Conservation (phyloP, 2,888 invertebrate genomes). For the Torymus texanus region DNA sequence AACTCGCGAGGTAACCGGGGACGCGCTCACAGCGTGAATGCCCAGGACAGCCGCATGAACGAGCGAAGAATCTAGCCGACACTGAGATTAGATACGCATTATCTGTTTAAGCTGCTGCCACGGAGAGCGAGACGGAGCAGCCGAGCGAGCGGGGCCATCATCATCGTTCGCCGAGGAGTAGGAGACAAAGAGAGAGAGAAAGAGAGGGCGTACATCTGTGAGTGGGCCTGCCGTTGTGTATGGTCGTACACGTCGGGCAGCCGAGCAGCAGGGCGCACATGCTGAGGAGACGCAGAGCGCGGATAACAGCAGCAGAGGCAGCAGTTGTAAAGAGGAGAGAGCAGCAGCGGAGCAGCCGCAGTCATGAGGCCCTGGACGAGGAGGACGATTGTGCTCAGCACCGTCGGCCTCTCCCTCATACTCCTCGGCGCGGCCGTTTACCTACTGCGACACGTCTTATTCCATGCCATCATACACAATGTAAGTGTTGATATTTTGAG, state of each 20-base stretch:
- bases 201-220: constrained; percentile 18
- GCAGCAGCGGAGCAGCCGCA: constrained; percentile 18
- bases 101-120: constrained; percentile 57
- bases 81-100: constrained; percentile 63
- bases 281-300: constrained; percentile 57
- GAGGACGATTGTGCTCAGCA: constrained; percentile 64
- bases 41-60: constrained; percentile 5
- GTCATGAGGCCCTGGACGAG: constrained; percentile 70
- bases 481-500: constrained; percentile 58
- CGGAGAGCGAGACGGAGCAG: not conserved
- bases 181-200: not conserved
- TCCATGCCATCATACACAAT: constrained; percentile 64
- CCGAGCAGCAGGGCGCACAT: constrained; percentile 58
- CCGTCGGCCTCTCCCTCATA: constrained; percentile 64
- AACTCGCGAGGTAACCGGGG: no score
- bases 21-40: no score
- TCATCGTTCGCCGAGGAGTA: no score
- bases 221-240: no score
- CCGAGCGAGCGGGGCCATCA: not conserved
- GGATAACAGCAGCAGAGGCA: constrained; percentile 37
- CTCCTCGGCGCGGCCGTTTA: constrained; percentile 63
- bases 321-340: constrained; percentile 40
- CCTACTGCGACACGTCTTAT: constrained; percentile 64
- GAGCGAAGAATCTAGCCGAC: constrained; percentile 40
- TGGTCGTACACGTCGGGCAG: not conserved